Conservation (phyloP, 2,888 invertebrate species). For the Pachydiplax longipennis region DNA sequence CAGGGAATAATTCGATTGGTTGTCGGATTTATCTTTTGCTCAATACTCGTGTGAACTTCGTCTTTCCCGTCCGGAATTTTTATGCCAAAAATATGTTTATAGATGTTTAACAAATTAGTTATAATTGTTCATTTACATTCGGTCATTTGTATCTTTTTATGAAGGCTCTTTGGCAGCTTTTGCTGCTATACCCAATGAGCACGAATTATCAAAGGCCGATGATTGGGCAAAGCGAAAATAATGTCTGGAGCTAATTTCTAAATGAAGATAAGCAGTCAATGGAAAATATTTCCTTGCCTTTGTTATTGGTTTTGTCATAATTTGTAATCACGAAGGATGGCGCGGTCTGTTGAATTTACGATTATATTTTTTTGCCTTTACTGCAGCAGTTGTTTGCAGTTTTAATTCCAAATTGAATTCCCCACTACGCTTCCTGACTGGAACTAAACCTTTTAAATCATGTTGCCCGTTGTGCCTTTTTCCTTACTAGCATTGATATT, state of each 20-base stretch:
- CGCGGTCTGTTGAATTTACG: background rate
- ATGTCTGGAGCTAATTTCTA: background rate
- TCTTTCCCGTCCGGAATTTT: no score
- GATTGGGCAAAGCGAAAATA: background rate
- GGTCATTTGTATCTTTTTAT: no score
- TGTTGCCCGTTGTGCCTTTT: background rate
- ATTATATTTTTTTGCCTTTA: background rate
- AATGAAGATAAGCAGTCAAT: conserved; percentile 20
- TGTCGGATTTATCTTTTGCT: no score
- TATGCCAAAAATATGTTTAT: no score
- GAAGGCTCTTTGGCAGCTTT: background rate
- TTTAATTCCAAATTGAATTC: conserved; percentile 18
- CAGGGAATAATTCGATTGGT: no score
- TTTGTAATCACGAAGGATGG: background rate
- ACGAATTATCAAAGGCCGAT: background rate
- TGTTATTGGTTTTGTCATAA: conserved; percentile 37
- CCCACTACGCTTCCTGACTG: background rate
- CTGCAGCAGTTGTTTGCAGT: background rate
- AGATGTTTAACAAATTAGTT: no score
- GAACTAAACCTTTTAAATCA: conserved; percentile 11
- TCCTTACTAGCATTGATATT: background rate
- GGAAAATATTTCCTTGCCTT: background rate
- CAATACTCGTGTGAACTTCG: no score
- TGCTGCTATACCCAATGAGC: background rate
- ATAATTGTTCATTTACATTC: no score